Conservation (phyloP, 2,797 vertebrate species). For the Taeniopygia guttata region DNA sequence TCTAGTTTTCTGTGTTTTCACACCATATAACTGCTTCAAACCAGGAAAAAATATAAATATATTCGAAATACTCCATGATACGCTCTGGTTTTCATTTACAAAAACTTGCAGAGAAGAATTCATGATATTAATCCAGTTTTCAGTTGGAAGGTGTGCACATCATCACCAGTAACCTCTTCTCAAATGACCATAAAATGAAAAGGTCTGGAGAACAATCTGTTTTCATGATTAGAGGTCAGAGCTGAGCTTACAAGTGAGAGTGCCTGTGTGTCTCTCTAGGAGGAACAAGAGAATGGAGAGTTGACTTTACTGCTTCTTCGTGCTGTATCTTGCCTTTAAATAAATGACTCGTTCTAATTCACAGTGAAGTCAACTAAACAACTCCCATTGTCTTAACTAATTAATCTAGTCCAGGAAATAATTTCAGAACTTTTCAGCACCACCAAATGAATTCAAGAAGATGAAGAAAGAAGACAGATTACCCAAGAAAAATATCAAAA, state of each 20-base stretch:
- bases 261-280: neutral
- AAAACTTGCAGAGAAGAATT: neutral
- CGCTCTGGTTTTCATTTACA: neutral
- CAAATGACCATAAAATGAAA: neutral
- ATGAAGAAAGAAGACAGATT: neutral
- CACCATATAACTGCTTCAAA: neutral
- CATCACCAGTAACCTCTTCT: neutral
- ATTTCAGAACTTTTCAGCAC: slow-evolving; percentile 45
- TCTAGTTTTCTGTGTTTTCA: neutral
- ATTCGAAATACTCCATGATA: neutral
- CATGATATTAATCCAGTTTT: neutral
- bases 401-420: slow-evolving; percentile 12
- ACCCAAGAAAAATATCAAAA: neutral
- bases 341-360: slow-evolving; percentile 11
- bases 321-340: neutral
- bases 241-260: neutral
- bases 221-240: neutral
- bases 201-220: neutral
- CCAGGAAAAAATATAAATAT: neutral
- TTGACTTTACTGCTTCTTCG: neutral
- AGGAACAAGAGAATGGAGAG: neutral
- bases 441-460: slow-evolving; percentile 33
- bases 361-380: slow-evolving; percentile 30
- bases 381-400: slow-evolving; percentile 40
- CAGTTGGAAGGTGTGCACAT: neutral